phyloP scores from a whole-genome alignment of 2,888 invertebrate genomes.

The Branchipolynoe longqiensis region DNA sequence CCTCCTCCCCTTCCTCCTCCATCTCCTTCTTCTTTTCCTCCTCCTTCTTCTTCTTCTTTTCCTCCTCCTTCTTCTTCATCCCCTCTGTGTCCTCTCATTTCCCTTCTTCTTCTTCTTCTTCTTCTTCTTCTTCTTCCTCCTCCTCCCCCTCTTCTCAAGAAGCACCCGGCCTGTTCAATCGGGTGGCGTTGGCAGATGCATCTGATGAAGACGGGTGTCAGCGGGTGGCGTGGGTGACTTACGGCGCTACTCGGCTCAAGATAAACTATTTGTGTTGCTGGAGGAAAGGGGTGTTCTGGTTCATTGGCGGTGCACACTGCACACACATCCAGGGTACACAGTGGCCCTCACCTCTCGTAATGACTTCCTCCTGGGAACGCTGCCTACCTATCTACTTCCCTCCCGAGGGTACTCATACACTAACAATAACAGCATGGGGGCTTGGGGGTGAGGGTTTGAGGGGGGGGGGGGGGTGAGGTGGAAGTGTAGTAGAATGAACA shows the following conservation, averaged over 20 bases:
- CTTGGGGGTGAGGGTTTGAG: no score
- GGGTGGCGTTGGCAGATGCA: slow-evolving; percentile 12
- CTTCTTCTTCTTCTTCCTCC: not conserved
- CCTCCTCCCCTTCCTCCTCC: slow-evolving; percentile 4
- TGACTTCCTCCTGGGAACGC: not conserved
- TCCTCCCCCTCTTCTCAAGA: not conserved
- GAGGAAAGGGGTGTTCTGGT: slow-evolving; percentile 31
- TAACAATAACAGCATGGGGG: no score
- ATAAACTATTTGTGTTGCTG: slow-evolving; percentile 46
- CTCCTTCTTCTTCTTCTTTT: no score
- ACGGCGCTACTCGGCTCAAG: not conserved
- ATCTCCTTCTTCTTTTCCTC: not conserved
- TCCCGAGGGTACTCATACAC: no score
- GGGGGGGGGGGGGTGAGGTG: no score
- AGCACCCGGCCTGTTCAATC: slow-evolving; percentile 23
- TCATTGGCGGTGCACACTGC: slow-evolving; percentile 25
- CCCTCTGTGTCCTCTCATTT: not conserved
- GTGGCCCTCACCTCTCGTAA: not conserved
- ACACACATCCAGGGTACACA: not conserved
- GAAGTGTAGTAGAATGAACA: no score
- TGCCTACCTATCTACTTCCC: no score
- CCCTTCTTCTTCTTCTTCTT: not conserved
- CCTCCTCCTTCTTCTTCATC: no score
- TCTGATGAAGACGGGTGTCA: slow-evolving; percentile 6
- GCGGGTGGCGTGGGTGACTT: slow-evolving; percentile 25